Conservation (phyloP, 2,113 vertebrate species). For the Plotosus lineatus region DNA sequence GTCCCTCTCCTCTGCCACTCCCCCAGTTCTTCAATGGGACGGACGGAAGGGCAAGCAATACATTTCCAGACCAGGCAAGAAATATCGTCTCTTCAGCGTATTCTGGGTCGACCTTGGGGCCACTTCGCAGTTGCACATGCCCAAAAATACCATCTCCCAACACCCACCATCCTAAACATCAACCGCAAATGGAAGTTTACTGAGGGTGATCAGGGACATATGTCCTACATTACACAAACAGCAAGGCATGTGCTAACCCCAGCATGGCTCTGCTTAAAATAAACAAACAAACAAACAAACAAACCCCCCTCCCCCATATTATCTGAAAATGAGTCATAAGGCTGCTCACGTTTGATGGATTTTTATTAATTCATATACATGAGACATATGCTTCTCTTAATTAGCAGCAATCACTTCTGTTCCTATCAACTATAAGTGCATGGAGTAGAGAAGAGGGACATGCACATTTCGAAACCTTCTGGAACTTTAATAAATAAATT, state of each 20-base stretch:
- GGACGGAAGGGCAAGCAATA: too few relatives aligned
- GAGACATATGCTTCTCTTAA: slow-evolving; percentile 34
- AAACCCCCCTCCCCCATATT: too few relatives aligned
- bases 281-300: slow-evolving; percentile 2
- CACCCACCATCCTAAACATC: too few relatives aligned
- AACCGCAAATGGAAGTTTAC: slow-evolving; percentile 8
- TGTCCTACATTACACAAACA: neutral
- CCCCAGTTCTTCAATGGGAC: too few relatives aligned
- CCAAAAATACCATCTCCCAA: too few relatives aligned
- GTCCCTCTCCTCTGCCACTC: too few relatives aligned
- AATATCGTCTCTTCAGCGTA: too few relatives aligned
- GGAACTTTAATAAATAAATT: slow-evolving; percentile 46
- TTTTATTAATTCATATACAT: slow-evolving; percentile 19
- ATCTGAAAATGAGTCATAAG: neutral
- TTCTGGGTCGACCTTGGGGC: too few relatives aligned
- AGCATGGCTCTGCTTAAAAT: neutral
- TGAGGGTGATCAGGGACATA: neutral
- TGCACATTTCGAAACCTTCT: slow-evolving; percentile 41
- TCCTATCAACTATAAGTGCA: slow-evolving; percentile 19
- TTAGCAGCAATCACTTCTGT: slow-evolving; percentile 36
- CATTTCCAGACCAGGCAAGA: too few relatives aligned
- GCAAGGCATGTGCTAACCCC: neutral
- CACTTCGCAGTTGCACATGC: too few relatives aligned
- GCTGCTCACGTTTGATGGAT: slow-evolving; percentile 12
- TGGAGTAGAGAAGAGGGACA: slow-evolving; percentile 19